phyloP scores from a whole-genome alignment of 1,140 invertebrate genomes.

The Ridgeia piscesae region DNA sequence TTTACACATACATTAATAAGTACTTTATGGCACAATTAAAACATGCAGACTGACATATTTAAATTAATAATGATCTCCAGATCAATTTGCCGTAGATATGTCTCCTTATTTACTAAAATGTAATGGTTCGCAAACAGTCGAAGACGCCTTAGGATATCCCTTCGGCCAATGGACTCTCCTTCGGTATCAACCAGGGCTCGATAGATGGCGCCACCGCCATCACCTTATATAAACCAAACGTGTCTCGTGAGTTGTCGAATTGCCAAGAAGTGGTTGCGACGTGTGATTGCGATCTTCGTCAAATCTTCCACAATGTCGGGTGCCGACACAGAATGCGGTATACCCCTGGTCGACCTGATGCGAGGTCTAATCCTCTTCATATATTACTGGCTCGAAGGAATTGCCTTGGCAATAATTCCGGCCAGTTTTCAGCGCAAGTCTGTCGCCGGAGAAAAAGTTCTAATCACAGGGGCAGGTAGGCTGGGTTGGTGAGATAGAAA shows the following conservation, averaged over 20 bases:
- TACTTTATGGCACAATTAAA: background rate
- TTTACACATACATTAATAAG: background rate
- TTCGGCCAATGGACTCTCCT: background rate
- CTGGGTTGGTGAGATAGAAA: background rate
- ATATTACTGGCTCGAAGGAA: slow-evolving; percentile 11
- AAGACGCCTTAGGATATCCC: background rate
- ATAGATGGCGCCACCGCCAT: background rate
- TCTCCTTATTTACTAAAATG: background rate
- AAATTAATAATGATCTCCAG: background rate
- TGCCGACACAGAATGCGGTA: background rate
- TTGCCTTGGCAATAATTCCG: slow-evolving; percentile 2
- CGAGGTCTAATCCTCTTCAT: background rate
- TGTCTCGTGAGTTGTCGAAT: background rate
- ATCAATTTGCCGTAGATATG: background rate
- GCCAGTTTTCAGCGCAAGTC: background rate
- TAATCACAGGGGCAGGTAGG: slow-evolving; percentile 16
- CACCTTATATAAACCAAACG: background rate
- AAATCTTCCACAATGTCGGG: background rate
- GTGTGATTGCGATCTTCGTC: background rate
- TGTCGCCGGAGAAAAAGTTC: slow-evolving; percentile 7
- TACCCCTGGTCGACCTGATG: background rate
- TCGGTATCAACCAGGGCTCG: background rate
- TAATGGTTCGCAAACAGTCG: background rate
- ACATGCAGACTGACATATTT: background rate
- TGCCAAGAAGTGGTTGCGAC: background rate